These are phyloP conservation scores for Apis florea DNA, from an alignment of 1,140 invertebrate genomes.

Conservation along the genomic window DNA sequence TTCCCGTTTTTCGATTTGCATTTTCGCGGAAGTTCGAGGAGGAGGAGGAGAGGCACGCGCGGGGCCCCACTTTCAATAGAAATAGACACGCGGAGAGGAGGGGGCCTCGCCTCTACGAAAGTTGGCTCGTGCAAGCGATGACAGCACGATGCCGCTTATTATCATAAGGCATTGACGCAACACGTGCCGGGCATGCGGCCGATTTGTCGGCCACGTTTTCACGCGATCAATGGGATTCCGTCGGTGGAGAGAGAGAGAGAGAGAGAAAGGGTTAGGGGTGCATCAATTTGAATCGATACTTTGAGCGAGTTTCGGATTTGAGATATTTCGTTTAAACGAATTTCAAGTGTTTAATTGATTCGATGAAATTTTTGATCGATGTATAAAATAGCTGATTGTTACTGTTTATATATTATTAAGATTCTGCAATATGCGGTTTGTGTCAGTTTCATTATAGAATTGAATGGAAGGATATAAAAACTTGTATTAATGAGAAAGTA, in stretches of 20 bases:
- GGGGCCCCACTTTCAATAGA: neutral
- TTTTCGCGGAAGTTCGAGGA: constrained; percentile 13
- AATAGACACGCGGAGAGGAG: constrained; percentile 30
- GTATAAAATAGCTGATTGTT: too few relatives aligned
- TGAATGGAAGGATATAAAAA: too few relatives aligned
- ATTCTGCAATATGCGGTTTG: too few relatives aligned
- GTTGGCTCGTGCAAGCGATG: neutral
- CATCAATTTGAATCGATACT: too few relatives aligned
- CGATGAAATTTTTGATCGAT: too few relatives aligned
- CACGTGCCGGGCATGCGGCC: constrained; percentile 53
- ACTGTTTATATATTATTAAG: too few relatives aligned
- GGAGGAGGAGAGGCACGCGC: neutral
- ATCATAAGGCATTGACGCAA: constrained; percentile 45
- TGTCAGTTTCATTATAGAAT: too few relatives aligned
- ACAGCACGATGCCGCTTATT: constrained; percentile 19
- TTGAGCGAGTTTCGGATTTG: too few relatives aligned
- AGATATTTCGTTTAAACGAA: too few relatives aligned
- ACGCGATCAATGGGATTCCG: constrained; percentile 7
- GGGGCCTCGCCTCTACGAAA: constrained; percentile 5
- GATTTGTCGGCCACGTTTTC: constrained; percentile 37
- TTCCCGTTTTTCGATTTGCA: constrained; percentile 41
- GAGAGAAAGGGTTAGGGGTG: neutral
- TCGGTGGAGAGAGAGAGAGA: too few relatives aligned
- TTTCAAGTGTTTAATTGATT: too few relatives aligned
- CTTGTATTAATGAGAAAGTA: too few relatives aligned